phyloP scores from a whole-genome alignment of 2,797 vertebrate species.

The Vireo griseus region DNA sequence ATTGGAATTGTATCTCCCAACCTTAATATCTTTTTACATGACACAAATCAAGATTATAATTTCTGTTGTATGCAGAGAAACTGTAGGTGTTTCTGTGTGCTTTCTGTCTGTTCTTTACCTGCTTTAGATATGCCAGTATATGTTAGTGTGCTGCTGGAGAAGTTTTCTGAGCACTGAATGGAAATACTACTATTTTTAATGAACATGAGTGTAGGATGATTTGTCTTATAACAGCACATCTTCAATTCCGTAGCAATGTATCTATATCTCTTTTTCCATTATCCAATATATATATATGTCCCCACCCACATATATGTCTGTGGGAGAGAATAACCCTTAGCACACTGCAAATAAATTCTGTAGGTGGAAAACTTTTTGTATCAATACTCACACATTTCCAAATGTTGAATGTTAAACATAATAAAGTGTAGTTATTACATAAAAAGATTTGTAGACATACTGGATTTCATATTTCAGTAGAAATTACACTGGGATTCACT shows the following conservation, averaged over 20 bases:
- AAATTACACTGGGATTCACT: neutral
- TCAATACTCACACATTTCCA: neutral
- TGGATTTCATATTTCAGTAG: neutral
- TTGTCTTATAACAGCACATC: neutral
- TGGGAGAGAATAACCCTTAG: neutral
- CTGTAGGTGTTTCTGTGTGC: neutral
- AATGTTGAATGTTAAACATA: neutral
- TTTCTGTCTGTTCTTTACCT: neutral
- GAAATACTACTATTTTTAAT: neutral
- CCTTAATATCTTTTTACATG: neutral
- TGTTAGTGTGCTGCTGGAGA: neutral
- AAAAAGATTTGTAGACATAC: neutral
- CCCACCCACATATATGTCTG: neutral
- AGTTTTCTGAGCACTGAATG: neutral
- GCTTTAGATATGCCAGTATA: neutral
- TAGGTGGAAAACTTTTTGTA: neutral
- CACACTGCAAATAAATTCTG: neutral
- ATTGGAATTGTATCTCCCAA: neutral
- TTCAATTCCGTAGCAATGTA: neutral
- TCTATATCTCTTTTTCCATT: neutral
- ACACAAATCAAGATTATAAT: neutral
- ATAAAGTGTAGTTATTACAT: neutral
- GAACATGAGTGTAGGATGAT: neutral
- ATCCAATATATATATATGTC: neutral
- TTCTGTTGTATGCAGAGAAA: neutral